Evolutionary conservation across 2,113 vertebrate species (phyloP), one percentile per base, ranked within the genome.

Genomic region (Ailurus styani): DNA sequence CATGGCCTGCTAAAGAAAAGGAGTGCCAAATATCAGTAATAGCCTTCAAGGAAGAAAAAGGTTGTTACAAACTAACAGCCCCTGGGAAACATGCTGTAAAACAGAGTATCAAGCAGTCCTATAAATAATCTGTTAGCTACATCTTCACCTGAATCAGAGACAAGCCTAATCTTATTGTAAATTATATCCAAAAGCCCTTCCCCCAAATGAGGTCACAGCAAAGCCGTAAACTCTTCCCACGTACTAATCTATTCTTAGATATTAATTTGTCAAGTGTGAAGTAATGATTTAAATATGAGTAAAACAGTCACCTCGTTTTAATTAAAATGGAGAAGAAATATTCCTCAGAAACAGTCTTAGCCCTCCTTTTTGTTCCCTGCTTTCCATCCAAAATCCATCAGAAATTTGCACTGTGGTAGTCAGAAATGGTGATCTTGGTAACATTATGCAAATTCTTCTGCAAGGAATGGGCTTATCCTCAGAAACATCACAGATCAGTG

Each of bases 191-290:
- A 87, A 90, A 72, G 6, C 15, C 64, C 9, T 82, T 57, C 21
- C 27, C 54, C 47, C 6, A 91, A 87, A 88, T 87, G 27, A 96
- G 7, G 17, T 70, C 90, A 66, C 4, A 70, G 40, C 78, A 91
- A 91, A 84, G 47, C 42, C 92, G 34, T 73, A 85, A 77, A 77
- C 7, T 34, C 25, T 90, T 95, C 15, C 66, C 34, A 73, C 15
- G 31, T 27, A 47, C n/a, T 82, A 52, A 91, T 81, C 79, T 72
- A 83, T 87, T 83, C 92, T 90, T 78, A 55, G 27, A 84, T 57
- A 97, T 45, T 96, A 91, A 93, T 93, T 98, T 95, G 10, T 72
- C 85, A 88, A 64, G 21, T 95, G 90, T 70, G 29, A 79, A 84
- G n/a, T 78, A 10, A n/a, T 87, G 25, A 88, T 93, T 96, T 96